Conservation (phyloP, 2,113 vertebrate species). For the Pagrus major region DNA sequence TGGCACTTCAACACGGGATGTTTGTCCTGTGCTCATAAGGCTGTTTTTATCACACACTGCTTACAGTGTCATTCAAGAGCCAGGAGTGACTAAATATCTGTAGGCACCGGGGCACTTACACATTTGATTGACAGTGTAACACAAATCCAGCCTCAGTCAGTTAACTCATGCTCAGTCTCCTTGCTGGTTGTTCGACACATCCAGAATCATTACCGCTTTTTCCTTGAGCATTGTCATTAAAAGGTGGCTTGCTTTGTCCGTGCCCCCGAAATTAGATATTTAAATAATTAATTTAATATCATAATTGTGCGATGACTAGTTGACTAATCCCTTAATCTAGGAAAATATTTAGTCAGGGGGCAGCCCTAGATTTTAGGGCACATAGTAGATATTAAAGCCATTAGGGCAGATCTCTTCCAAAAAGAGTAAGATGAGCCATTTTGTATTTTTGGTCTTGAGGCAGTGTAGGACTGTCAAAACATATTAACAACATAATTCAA, state of each 20-base stretch:
- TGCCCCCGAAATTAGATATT: too few relatives aligned
- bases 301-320: too few relatives aligned
- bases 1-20: constrained; percentile 18
- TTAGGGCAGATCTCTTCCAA: not conserved
- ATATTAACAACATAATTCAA: not conserved
- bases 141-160: not conserved
- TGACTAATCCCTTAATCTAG: too few relatives aligned
- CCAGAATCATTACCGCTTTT: too few relatives aligned
- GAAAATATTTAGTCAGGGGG: too few relatives aligned
- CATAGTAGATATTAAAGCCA: not conserved
- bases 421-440: not conserved
- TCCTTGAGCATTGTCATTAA: too few relatives aligned
- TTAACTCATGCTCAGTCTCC: too few relatives aligned
- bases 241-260: too few relatives aligned
- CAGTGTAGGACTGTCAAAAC: not conserved
- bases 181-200: too few relatives aligned
- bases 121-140: constrained; percentile 35
- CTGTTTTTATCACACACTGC: constrained; percentile 10
- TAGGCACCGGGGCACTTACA: not conserved
- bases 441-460: not conserved
- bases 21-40: not conserved
- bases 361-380: too few relatives aligned
- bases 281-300: too few relatives aligned
- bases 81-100: constrained; percentile 23
- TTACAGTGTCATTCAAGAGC: constrained; percentile 3